Base-by-base conservation (phyloP, 2,888 invertebrate species). In the Molanna angustata region DNA sequence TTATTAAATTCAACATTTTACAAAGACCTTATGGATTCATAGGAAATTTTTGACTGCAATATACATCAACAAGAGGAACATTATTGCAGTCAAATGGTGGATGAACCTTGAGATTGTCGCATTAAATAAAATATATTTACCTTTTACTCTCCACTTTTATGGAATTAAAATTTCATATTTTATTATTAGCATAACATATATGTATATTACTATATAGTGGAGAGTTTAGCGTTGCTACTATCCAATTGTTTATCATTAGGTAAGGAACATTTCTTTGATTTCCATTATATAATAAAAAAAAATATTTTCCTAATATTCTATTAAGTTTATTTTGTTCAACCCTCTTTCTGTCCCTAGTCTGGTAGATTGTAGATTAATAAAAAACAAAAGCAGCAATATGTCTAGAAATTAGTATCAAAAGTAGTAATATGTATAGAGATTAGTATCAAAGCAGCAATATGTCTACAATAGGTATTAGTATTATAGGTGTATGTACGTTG, bases 41-140 rank as follows among this genome's bases (percentile, higher is more conserved):
- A 35, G 14, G 35, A 35, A 35, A 13, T 35, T 35, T 35, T 35
- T 35, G 35, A 35, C 35, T 35, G 35, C 35, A 14, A 35, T 35
- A 35, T 13, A 13, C 9, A 7, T 13, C 35, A 7, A 35, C 27
- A 27, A 27, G 27, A 27, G 27, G 35, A 35, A 35, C 14, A 35
- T 13, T 35, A 35, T 35, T 35, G 35, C 35, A 35, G 35, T 35
- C 7, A 35, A 35, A 7, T 13, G 14, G 13, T 35, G 13, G 35
- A 13, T 13, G 35, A 35, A 35, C 4, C 35, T 13, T 7, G 14
- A 7, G n/a, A 13, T 35, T 13, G 6, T 35, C 9, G 13, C 35
- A 35, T 35, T 7, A 27, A 27, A 27, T 13, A 35, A 7, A 7
- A 7, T 35, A 4, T 35, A 35, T 13, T 35, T 35, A 35, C 35